Evolutionary conservation across 2,113 vertebrate species (phyloP).

Genomic region (Petrocephalus zakoni): DNA sequence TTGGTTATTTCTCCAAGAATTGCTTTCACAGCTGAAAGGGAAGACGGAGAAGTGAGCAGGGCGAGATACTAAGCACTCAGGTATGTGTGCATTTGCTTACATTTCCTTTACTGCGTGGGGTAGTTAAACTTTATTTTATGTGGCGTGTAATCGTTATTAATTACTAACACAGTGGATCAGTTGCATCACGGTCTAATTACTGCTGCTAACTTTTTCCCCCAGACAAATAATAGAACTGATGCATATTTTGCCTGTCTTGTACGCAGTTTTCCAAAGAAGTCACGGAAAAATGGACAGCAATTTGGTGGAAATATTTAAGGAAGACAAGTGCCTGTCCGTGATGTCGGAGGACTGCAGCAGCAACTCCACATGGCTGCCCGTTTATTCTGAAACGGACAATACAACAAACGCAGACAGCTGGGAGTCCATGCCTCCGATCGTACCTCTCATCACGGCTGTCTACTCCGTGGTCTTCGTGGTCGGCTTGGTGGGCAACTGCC

Average conservation of each 20-base stretch:
- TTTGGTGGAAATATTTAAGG: conserved; percentile 56
- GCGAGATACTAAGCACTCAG: neutral
- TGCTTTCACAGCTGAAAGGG: neutral
- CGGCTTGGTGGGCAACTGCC: conserved; percentile 86
- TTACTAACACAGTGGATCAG: neutral
- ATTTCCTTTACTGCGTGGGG: neutral
- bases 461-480: conserved; percentile 91
- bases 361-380: conserved; percentile 47
- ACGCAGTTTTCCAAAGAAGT: conserved; percentile 23
- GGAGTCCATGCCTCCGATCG: conserved; percentile 73
- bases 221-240: neutral
- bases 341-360: conserved; percentile 46
- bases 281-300: conserved; percentile 50
- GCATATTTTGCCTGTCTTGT: neutral
- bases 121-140: neutral
- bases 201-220: neutral
- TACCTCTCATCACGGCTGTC: conserved; percentile 88
- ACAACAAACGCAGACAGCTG: conserved; percentile 44
- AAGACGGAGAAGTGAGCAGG: neutral
- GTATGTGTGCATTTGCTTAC: neutral
- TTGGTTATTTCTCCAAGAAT: neutral
- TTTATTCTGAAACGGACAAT: conserved; percentile 46
- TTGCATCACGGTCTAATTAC: neutral
- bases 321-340: conserved; percentile 49
- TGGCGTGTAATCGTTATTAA: neutral